Conservation (phyloP, 2,113 vertebrate genomes). For the Nycticryphes semicollaris region DNA sequence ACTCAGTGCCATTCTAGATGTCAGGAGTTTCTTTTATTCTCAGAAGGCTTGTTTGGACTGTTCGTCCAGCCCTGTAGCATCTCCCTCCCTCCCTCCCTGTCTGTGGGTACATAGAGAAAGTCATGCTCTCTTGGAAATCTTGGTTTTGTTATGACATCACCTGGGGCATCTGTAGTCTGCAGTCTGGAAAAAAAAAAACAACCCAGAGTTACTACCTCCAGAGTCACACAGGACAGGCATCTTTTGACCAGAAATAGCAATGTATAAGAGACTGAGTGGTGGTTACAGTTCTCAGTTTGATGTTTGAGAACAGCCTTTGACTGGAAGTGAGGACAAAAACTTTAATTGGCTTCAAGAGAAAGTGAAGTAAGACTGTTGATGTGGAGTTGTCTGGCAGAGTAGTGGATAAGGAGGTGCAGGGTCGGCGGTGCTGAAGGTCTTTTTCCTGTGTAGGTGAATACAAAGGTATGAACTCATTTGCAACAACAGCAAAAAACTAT, state of each 20-base stretch:
- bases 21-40: neutral
- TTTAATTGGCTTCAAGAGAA: neutral
- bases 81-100: neutral
- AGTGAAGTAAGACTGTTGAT: neutral
- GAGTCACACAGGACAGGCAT: neutral
- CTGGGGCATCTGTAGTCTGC: neutral
- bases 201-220: neutral
- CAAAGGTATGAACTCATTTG: neutral
- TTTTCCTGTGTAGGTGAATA: neutral
- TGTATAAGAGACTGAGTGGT: neutral
- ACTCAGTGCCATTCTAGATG: fast-evolving
- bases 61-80: neutral
- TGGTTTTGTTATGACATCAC: neutral
- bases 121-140: neutral
- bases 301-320: neutral
- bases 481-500: neutral
- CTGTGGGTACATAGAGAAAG: neutral
- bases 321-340: neutral
- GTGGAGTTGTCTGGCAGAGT: neutral
- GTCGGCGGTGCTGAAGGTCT: neutral
- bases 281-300: neutral
- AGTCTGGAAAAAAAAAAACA: neutral
- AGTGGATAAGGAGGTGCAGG: neutral
- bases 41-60: neutral
- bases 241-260: neutral